Conservation (phyloP, 64 coral and sea anemone species). For the Exaiptasia diaphana region DNA sequence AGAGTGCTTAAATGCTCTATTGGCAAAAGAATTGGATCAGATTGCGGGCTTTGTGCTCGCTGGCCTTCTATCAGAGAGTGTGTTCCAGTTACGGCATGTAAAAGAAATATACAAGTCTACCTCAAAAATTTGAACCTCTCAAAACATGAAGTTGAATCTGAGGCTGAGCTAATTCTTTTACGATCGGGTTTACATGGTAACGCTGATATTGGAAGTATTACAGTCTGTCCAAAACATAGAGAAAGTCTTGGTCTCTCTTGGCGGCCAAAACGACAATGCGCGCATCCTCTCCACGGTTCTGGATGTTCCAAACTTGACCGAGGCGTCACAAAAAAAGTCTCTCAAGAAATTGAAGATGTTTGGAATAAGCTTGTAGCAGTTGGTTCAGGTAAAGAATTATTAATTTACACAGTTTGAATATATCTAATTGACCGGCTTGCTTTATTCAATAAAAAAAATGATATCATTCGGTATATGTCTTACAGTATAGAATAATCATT, state of each 20-base stretch:
- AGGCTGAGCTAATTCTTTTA: constrained; percentile 7
- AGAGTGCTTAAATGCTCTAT: background rate
- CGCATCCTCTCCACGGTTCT: constrained; percentile 6
- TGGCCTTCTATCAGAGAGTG: background rate
- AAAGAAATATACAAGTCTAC: background rate
- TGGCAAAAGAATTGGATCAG: background rate
- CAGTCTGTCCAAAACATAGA: constrained; percentile 34
- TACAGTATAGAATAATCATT: too few species aligned
- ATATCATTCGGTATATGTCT: too few species aligned
- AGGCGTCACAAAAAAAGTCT: background rate
- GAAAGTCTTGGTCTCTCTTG: constrained; percentile 11
- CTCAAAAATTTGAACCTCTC: constrained; percentile 1
- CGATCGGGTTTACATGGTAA: background rate
- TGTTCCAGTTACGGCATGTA: constrained; percentile 8
- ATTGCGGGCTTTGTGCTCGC: background rate
- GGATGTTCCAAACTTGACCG: background rate
- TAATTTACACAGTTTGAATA: too few species aligned
- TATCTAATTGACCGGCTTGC: too few species aligned
- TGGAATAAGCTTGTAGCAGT: constrained; percentile 21
- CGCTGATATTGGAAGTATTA: background rate
- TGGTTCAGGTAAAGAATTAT: constrained; percentile 30
- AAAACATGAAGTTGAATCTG: background rate
- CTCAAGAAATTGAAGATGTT: constrained; percentile 5
- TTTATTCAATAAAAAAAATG: too few species aligned
- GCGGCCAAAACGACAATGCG: constrained; percentile 15